Conservation (phyloP, 2,113 vertebrate genomes). For the Phyllostomus hastatus region DNA sequence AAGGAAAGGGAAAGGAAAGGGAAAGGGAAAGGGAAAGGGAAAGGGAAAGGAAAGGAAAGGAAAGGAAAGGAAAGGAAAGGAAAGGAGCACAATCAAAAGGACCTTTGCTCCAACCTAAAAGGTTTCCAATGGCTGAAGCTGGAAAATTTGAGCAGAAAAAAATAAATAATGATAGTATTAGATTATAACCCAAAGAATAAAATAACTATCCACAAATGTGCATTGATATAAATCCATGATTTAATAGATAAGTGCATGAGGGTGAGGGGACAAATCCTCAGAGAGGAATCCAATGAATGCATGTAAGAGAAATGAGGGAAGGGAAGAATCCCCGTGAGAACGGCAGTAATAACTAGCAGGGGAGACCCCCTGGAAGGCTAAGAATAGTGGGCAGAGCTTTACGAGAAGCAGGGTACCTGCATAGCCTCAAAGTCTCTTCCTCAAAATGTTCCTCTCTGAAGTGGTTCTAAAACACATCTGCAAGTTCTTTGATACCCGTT, state of each 20-base stretch:
- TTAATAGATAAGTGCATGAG: background rate
- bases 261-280: background rate
- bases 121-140: background rate
- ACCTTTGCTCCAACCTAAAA: background rate
- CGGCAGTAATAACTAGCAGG: background rate
- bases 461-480: background rate
- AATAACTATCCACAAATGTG: background rate
- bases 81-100: background rate
- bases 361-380: background rate
- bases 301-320: background rate
- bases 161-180: background rate
- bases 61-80: background rate
- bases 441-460: background rate
- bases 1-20: background rate
- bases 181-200: background rate
- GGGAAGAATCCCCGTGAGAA: background rate
- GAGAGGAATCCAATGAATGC: background rate
- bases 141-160: slow-evolving; percentile 15
- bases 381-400: background rate
- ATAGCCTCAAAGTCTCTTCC: background rate
- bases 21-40: fast-evolving
- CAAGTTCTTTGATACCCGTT: background rate
- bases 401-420: background rate
- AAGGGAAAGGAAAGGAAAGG: fast-evolving
- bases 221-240: background rate